Evolutionary conservation across 1,140 invertebrate species (phyloP).

Genomic region (Drosophila setifemur): DNA sequence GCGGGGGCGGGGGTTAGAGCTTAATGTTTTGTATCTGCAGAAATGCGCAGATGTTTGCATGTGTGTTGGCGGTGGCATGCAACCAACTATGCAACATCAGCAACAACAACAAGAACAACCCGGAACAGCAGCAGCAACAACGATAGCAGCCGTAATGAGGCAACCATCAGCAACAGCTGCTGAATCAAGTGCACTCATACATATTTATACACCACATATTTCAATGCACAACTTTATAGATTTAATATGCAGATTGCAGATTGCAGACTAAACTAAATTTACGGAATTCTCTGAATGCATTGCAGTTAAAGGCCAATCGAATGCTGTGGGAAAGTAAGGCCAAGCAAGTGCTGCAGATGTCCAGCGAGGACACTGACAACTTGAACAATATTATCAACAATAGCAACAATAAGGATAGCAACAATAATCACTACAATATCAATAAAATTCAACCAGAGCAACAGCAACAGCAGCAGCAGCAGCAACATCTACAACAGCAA

Average conservation of each 20-base stretch:
- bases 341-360: slow-evolving; percentile 83
- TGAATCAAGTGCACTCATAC: too few species aligned
- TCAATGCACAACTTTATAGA: background rate
- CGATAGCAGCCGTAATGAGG: slow-evolving; percentile 18
- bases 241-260: background rate
- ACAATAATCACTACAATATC: slow-evolving; percentile 53
- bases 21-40: slow-evolving; percentile 8
- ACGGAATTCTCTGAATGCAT: slow-evolving; percentile 1
- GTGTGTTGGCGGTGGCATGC: background rate
- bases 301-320: slow-evolving; percentile 84
- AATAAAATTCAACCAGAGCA: slow-evolving; percentile 60
- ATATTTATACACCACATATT: background rate
- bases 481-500: background rate
- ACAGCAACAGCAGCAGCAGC: slow-evolving; percentile 16
- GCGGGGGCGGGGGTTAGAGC: too few species aligned
- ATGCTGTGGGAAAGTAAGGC: slow-evolving; percentile 84
- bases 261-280: background rate
- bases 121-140: slow-evolving; percentile 3
- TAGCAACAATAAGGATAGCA: slow-evolving; percentile 34
- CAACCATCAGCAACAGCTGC: slow-evolving; percentile 10
- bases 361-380: slow-evolving; percentile 54
- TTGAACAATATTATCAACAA: slow-evolving; percentile 42
- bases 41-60: slow-evolving; percentile 28
- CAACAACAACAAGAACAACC: slow-evolving; percentile 2
- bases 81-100: slow-evolving; percentile 1